Percentiles rank a stretch among this genome's conserved stretches.
phyloP scores from a whole-genome alignment of 2,113 vertebrate species.

The Gambusia affinis region DNA sequence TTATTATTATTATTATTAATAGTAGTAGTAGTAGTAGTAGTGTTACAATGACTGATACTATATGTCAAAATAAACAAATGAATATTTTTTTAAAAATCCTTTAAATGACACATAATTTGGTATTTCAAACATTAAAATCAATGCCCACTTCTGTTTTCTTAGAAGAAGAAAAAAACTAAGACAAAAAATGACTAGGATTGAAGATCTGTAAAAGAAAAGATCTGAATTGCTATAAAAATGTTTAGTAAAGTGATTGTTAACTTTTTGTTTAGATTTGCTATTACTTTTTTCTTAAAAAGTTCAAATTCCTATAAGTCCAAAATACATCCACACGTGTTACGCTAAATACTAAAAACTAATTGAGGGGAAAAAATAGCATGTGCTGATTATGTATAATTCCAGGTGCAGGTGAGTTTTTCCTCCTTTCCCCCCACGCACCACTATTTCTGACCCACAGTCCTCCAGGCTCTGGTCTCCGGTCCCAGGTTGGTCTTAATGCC shows the following conservation, averaged over 20 bases:
- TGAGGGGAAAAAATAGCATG: background rate
- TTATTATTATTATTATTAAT: no score
- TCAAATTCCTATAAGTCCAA: no score
- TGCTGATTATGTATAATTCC: background rate
- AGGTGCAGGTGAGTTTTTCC: background rate
- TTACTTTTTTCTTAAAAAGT: no score
- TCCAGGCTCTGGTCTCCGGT: background rate
- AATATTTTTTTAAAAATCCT: no score
- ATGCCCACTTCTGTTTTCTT: background rate
- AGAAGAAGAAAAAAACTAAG: background rate
- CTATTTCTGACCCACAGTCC: background rate
- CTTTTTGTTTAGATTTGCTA: background rate
- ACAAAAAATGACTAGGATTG: background rate
- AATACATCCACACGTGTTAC: no score
- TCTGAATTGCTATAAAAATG: background rate
- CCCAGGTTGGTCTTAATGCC: constrained; percentile 39
- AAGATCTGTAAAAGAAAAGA: background rate
- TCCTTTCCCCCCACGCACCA: background rate
- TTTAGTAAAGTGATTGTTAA: background rate
- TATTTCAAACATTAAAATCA: background rate
- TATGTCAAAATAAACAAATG: no score
- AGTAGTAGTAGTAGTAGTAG: no score
- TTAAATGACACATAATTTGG: background rate
- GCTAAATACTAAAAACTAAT: background rate
- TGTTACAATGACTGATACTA: no score